Base-by-base conservation (phyloP, 2,888 invertebrate species). In the Dasypolia templi region DNA sequence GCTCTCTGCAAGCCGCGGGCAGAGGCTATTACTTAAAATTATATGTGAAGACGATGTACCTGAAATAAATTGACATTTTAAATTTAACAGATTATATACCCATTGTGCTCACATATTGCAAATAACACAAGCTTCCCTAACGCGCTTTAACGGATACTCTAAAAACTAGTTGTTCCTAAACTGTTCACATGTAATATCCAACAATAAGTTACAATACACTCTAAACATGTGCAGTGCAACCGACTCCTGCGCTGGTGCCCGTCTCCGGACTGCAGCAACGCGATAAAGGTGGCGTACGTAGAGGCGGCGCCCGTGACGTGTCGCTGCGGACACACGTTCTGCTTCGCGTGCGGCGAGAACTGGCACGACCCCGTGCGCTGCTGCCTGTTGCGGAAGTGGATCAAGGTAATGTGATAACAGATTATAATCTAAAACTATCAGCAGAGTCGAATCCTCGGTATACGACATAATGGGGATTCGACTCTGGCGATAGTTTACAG, bases 291-390 rank as follows among this genome's bases (percentile, higher is more conserved):
- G 84, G 97, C 98, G 91, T 98, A 99, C 94, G 98, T 98, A 72
- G 99, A 99, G 93, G 97, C 98, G 58, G 98, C 98, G 93, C 98
- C 98, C 22, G 99, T 99, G 51, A 98, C 98, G 55, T 99, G 99
- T 94, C 98, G 98, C 92, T 99, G 99, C 95, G 97, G 97, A 46
- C 99, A 99, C 95, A 98, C 98, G 46, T 99, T 99, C 96, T 99
- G 99, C 96, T 99, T 99, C 96, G 97, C 98, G 69, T 99, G 99
- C 95, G 99, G 99, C 35, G 99, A 99, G 96, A 98, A 98, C 95
- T 99, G 99, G 99, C 99, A 99, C 95, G 99, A 99, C 93, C 99
- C 99, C 42, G 99, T 99, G 59, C 98, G 98, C 88, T 99, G 99
- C 95, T 97, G 98, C 81, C 97, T 99, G 93, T 97, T 99, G 32